Conservation (phyloP, 2,113 vertebrate species). For the Nothobranchius kuhntae region DNA sequence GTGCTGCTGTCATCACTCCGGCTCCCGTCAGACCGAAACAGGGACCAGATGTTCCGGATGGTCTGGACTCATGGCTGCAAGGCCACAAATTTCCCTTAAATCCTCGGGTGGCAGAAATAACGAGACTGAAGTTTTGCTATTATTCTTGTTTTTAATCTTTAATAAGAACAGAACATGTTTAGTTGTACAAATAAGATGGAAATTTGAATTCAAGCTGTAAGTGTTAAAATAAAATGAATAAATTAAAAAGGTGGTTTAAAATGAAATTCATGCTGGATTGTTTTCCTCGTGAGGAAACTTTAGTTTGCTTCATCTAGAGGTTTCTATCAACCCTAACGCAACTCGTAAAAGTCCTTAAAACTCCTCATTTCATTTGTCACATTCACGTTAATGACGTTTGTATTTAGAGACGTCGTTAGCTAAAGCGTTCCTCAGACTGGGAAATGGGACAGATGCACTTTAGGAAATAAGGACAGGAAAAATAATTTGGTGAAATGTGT, state of each 20-base stretch:
- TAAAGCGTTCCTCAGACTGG: not conserved
- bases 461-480: not conserved
- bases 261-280: no score
- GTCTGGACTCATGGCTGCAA: not conserved
- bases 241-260: no score
- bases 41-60: conserved; percentile 3
- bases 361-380: not conserved
- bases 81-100: not conserved
- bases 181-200: no score
- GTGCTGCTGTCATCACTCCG: not conserved
- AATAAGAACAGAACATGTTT: no score
- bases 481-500: not conserved
- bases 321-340: not conserved
- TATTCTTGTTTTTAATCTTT: not conserved
- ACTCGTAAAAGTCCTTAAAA: not conserved
- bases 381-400: not conserved
- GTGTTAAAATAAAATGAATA: no score
- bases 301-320: conserved; percentile 4
- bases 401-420: not conserved
- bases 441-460: not conserved
- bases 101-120: not conserved
- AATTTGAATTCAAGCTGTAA: no score
- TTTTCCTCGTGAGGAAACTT: no score
- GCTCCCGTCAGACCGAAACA: not conserved
- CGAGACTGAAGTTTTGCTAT: not conserved